Conservation (phyloP, 2,797 vertebrate genomes). For the Steatocranus sp. region DNA sequence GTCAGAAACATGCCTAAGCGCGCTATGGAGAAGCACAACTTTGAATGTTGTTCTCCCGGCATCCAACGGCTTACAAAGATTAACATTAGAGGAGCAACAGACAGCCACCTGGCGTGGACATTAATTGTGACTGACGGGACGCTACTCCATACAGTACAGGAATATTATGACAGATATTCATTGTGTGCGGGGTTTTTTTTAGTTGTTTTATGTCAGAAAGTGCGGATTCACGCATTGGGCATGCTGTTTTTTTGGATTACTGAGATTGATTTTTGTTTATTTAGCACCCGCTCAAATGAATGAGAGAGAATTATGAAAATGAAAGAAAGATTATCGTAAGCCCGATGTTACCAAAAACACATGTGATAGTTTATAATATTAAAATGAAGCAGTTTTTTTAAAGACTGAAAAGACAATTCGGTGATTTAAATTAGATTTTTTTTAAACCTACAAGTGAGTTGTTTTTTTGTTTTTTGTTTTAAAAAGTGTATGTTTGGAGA, state of each 20-base stretch:
- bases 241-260: not conserved
- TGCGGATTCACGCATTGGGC: not conserved
- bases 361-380: not conserved
- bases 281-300: not conserved
- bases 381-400: rapidly evolving
- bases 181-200: not conserved
- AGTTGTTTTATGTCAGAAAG: not conserved
- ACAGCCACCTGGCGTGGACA: not conserved
- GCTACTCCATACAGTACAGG: not conserved
- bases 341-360: not conserved
- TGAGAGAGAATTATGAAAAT: not conserved
- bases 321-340: not conserved
- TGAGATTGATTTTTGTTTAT: not conserved
- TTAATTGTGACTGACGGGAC: not conserved
- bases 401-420: rapidly evolving
- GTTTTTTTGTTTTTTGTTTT: not conserved
- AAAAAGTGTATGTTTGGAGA: not conserved
- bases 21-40: not conserved
- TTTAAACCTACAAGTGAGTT: not conserved
- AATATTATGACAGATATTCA: not conserved
- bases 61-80: constrained; percentile 2
- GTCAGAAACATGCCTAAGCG: not conserved
- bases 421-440: not conserved
- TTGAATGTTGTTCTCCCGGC: not conserved
- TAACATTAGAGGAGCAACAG: constrained; percentile 4